phyloP scores from a whole-genome alignment of 2,888 invertebrate species.

The Bimastos eiseni region DNA sequence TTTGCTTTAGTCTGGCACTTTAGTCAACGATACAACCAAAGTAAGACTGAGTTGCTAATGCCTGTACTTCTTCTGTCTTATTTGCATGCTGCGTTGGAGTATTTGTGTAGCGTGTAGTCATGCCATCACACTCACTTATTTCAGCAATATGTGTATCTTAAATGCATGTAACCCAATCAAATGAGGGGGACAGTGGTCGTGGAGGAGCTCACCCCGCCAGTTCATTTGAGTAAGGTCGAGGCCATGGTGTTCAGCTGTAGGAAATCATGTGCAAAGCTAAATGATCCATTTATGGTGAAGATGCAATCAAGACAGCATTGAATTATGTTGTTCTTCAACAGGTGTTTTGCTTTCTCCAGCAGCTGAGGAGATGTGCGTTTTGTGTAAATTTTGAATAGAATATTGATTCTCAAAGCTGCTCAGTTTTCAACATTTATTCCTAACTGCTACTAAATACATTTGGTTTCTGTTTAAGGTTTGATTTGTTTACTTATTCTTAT shows the following conservation, averaged over 20 bases:
- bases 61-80: background rate
- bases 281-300: background rate
- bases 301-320: background rate
- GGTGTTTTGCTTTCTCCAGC: background rate
- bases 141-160: too few species aligned
- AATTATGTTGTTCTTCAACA: background rate
- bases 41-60: slow-evolving; percentile 50
- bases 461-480: background rate
- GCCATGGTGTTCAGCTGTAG: too few species aligned
- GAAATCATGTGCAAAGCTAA: background rate
- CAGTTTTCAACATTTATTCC: background rate
- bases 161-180: too few species aligned
- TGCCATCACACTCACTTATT: background rate
- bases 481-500: background rate
- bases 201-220: too few species aligned
- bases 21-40: slow-evolving; percentile 62
- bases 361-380: background rate
- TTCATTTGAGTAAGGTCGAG: too few species aligned
- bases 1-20: slow-evolving; percentile 53
- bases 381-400: background rate
- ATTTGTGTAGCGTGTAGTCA: background rate
- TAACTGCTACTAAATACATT: background rate
- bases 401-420: background rate
- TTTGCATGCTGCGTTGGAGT: background rate
- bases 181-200: too few species aligned